These are phyloP conservation scores for Dioctria linearis DNA, from an alignment of 2,888 invertebrate species.

Conservation along the genomic window DNA sequence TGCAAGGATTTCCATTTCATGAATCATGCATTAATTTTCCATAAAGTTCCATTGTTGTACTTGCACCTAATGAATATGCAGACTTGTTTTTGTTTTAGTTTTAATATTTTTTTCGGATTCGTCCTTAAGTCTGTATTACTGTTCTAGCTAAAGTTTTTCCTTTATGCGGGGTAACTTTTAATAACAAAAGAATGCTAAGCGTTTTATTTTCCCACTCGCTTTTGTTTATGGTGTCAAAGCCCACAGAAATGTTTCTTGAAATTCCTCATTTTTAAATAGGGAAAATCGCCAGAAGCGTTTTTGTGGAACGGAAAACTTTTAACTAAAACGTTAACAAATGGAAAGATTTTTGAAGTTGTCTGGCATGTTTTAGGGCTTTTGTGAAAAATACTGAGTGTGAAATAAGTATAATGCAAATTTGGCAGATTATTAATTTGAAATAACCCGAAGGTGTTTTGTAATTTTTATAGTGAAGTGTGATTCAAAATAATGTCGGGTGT, in stretches of 20 bases:
- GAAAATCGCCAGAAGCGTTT: constrained; percentile 26
- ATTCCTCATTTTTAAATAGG: constrained; percentile 27
- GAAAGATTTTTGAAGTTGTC: neutral
- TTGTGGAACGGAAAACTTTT: neutral
- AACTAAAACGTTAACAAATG: neutral
- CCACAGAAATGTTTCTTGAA: constrained; percentile 11
- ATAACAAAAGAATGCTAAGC: constrained; percentile 34
- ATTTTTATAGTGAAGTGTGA: neutral
- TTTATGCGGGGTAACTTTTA: neutral
- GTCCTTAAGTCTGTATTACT: too few species aligned
- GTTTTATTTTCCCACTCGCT: constrained; percentile 23
- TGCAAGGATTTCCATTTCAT: too few species aligned
- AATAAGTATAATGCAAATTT: neutral
- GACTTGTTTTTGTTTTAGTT: too few species aligned
- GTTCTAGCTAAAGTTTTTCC: neutral
- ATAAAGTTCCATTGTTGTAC: too few species aligned
- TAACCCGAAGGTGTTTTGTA: neutral
- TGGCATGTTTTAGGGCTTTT: neutral
- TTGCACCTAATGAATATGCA: too few species aligned
- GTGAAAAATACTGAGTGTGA: neutral
- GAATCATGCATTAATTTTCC: too few species aligned
- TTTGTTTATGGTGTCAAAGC: constrained; percentile 39
- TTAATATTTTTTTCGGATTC: too few species aligned
- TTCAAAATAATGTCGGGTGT: neutral
- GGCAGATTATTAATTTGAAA: neutral